These are phyloP conservation scores for Trichoplusia ni DNA, from an alignment of 1,140 invertebrate species.

Conservation along the genomic window DNA sequence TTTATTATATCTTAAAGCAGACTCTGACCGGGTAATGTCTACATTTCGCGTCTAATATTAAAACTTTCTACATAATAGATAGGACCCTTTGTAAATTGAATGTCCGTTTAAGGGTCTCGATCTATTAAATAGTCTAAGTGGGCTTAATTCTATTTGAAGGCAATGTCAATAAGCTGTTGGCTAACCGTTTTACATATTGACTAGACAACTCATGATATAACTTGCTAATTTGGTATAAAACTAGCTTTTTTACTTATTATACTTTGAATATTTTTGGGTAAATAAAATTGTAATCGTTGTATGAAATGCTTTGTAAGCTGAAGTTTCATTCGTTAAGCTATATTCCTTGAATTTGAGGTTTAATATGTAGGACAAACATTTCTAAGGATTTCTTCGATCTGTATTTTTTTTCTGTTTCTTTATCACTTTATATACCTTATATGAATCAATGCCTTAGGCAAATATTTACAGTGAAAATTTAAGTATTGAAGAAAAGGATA, in stretches of 20 bases:
- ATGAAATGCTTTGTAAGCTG: constrained; percentile 27
- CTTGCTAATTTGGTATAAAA: constrained; percentile 15
- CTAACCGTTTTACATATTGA: constrained; percentile 8
- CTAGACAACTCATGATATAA: constrained; percentile 6
- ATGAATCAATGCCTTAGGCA: too few species aligned
- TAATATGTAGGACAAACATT: too few species aligned
- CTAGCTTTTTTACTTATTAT: constrained; percentile 8
- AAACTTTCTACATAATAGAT: not conserved
- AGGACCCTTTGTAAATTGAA: not conserved
- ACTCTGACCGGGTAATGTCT: not conserved
- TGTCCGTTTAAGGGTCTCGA: not conserved
- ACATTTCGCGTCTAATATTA: not conserved
- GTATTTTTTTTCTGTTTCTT: too few species aligned
- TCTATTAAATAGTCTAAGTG: not conserved
- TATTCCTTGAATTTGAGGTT: too few species aligned
- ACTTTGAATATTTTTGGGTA: too few species aligned
- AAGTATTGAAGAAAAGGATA: too few species aligned
- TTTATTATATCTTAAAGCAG: constrained; percentile 5
- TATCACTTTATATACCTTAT: too few species aligned
- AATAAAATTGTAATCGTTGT: constrained; percentile 40
- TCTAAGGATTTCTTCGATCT: too few species aligned
- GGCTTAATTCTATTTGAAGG: constrained; percentile 33
- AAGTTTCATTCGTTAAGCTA: constrained; percentile 13
- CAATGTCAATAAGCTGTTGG: constrained; percentile 32
- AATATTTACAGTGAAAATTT: too few species aligned